Base-by-base conservation (phyloP, 1,140 invertebrate species). In the Probaryconus sp. region DNA sequence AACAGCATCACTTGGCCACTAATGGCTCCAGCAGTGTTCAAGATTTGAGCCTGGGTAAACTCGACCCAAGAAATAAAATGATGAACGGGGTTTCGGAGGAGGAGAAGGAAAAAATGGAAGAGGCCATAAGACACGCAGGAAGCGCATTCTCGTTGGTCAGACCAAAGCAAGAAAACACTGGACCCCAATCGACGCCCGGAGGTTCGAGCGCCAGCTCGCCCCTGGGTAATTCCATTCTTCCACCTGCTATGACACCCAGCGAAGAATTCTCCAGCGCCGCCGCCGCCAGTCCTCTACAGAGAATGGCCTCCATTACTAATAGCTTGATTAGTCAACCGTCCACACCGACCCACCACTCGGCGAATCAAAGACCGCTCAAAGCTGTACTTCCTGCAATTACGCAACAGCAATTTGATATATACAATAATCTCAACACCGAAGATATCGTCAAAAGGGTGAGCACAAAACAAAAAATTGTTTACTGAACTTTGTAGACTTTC, bases 371-470 rank as follows among this genome's bases (percentile, higher is more conserved):
- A 64, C 97, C 97, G 7, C 91, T 98, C 56, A 97, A 97, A 88
- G 96, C 97, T 5, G 97, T 99, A 9, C 90, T 99, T 77, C 97
- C 97, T 13, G 98, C 98, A 0, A 99, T 99, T 61, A 99, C 97
- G 0, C 98, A 99, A 83, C 97, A 99, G 81, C 97, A 99, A 83
- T 99, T 99, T 87, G 98, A 99, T 87, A 93, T 97, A 85, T 99
- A 98, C 89, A 96, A 98, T 82, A 97, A 97, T 85, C 91, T 99
- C 35, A 98, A 99, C 83, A 99, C 98, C 0, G 98, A 99, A 89
- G 97, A 99, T 69, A 97, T 99, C 70, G 98, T 99, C 16, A 94
- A 97, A 76, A 95, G 95, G 88, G 96, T 93, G 83, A 85, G 82
- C 72, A n/a, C n/a, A n/a, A n/a, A 10, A 7, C 10, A 9, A 42